Base-by-base conservation (phyloP, 2,113 vertebrate species). In the Macroglossus sobrinus region DNA sequence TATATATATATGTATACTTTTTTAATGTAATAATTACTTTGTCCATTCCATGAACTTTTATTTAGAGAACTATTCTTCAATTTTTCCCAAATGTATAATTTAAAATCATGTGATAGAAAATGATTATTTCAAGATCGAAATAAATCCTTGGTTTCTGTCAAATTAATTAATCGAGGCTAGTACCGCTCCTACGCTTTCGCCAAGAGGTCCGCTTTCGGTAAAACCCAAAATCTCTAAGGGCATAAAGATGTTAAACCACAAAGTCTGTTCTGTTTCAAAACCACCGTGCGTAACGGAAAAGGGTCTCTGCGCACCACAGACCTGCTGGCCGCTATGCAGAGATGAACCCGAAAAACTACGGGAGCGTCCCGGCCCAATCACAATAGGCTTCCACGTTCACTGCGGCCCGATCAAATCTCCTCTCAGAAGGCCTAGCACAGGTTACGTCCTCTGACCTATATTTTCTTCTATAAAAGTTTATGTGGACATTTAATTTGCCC, bases 41-140 rank as follows among this genome's bases (percentile, higher is more conserved):
- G 50, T 76, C 50, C 43, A 55, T 61, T 69, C 35, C 0, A 13
- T 22, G 61, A 24, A 26, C 64, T 95, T 92, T 80, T 64, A 57
- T 22, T 79, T 33, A 79, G 78, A 53, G 18, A 16, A 16, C 84
- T 63, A 53, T 75, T 38, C 40, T 91, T 68, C 45, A 7, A 40
- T 38, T 66, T 66, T 75, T 50, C 30, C 50, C 68, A 50, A 74
- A 0, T 12, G 40, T n/a, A 13, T 33, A 15, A 55, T 76, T 87
- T 47, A 57, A 90, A 87, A 71, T 71, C 26, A 45, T 19, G 14
- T 88, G 55, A 47, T 4, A 78, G 19, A 53, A 82, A 84, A 55
- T 64, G 84, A 63, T 74, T 84, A 78, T 72, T 82, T 94, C 85
- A 87, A 63, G 40, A 40, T 45, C 40, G 55, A 75, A 86, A 64